phyloP scores from a whole-genome alignment of 1,140 invertebrate species.

The Ceratina japonica region DNA sequence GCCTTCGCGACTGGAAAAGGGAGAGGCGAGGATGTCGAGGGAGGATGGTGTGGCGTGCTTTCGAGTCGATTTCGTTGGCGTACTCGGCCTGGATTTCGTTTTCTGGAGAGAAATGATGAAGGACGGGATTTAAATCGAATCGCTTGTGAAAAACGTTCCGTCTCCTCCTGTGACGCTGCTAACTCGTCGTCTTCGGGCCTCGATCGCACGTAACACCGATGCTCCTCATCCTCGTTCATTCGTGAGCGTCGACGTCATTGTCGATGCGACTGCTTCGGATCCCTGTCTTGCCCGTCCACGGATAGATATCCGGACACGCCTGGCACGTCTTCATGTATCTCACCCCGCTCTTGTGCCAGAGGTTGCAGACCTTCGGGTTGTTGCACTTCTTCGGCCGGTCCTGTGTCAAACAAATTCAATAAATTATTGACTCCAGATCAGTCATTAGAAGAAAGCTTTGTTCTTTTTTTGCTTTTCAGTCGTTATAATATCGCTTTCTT shows the following conservation, averaged over 20 bases:
- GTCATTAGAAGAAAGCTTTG: too few species aligned
- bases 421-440: too few species aligned
- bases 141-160: conserved; percentile 33
- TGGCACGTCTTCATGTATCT: conserved; percentile 96
- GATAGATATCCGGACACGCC: conserved; percentile 94
- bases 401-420: conserved; percentile 75
- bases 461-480: too few species aligned
- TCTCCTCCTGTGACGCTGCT: conserved; percentile 18
- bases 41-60: neutral
- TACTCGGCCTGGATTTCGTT: conserved; percentile 49
- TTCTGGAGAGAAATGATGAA: conserved; percentile 21
- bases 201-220: conserved; percentile 51
- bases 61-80: conserved; percentile 52
- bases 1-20: neutral
- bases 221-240: conserved; percentile 53
- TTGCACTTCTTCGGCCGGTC: conserved; percentile 94
- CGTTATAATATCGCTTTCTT: too few species aligned
- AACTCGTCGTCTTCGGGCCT: conserved; percentile 35
- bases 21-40: neutral
- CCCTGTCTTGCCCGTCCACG: conserved; percentile 95
- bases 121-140: conserved; percentile 39
- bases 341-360: conserved; percentile 96
- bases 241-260: conserved; percentile 84
- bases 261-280: conserved; percentile 92
- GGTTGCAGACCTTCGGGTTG: conserved; percentile 95